Evolutionary conservation across 2,113 vertebrate genomes (phyloP), one percentile per base, ranked within the genome.

Genomic region (Mixornis gularis): DNA sequence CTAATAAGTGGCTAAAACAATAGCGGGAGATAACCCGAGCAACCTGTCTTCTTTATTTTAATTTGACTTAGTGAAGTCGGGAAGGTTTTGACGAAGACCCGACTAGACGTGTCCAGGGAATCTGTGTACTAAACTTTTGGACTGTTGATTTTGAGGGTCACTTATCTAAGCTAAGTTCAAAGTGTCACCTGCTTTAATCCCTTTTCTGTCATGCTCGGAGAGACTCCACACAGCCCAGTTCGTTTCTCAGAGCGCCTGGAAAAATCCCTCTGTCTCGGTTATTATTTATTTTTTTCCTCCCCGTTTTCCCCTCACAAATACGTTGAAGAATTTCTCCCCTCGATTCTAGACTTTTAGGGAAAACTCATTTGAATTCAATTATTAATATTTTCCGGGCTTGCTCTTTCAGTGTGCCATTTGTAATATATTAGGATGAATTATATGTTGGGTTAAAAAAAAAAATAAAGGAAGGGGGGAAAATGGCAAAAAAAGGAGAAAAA

Each of bases 71-170:
- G 40, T 96, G 85, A 95, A 77, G 89, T 85, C 79, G 63, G 95
- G 79, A 55, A 85, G 90, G 79, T 80, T 96, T 97, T 97, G 97
- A 97, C 20, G 87, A 85, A 96, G 93, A 97, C 60, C 82, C 74
- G 93, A 96, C 79, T 79, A 79, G 97, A 97, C 96, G 82, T 59
- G 94, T 59, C 92, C 94, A 82, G 93, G 89, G 91, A 88, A 94
- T 97, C 94, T 96, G 93, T 96, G 96, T 94, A 96, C 95, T 91
- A 97, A 97, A 97, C 92, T 95, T 97, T 95, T 96, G 95, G 91
- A 94, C 96, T 97, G 96, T 95, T 96, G 96, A 96, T 97, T 97
- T 96, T 96, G 93, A 96, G 96, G 96, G 95, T 97, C 95, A 96
- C 84, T 95, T 96, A 95, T 96, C 96, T 97, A 96, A 97, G 93